These are phyloP conservation scores for Chloroclystis v-ata DNA, from an alignment of 2,888 invertebrate genomes.

Conservation along the genomic window DNA sequence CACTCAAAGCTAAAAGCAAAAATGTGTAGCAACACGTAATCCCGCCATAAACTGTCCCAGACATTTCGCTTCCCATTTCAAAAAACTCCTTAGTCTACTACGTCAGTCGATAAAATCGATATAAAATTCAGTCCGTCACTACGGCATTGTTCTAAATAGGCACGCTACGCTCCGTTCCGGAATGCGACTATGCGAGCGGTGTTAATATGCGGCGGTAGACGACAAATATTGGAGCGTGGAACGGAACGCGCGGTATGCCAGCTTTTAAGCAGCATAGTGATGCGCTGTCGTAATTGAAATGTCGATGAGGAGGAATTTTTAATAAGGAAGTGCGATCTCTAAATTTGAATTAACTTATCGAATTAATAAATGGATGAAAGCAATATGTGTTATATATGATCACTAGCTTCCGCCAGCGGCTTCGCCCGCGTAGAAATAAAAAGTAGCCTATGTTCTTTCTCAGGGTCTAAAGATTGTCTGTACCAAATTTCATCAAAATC, in stretches of 20 bases:
- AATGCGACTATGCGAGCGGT: constrained; percentile 34
- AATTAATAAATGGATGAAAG: too few species aligned
- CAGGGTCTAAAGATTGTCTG: too few species aligned
- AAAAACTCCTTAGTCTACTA: constrained; percentile 22
- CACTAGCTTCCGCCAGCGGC: too few species aligned
- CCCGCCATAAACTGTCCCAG: constrained; percentile 11
- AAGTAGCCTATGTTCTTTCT: too few species aligned
- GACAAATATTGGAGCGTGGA: constrained; percentile 52
- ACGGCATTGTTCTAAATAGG: constrained; percentile 35
- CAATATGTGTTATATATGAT: too few species aligned
- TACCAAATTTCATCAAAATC: too few species aligned
- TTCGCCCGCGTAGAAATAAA: too few species aligned
- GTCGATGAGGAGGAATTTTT: constrained; percentile 29
- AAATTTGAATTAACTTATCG: too few species aligned
- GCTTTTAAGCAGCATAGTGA: constrained; percentile 45
- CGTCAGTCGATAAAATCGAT: constrained; percentile 27
- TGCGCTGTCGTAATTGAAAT: constrained; percentile 38
- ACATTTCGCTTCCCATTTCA: constrained; percentile 21
- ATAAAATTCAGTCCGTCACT: constrained; percentile 30
- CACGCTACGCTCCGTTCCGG: constrained; percentile 26
- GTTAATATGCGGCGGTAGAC: constrained; percentile 46
- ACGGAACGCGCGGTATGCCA: constrained; percentile 53
- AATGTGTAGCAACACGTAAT: constrained; percentile 12
- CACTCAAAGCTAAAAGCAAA: constrained; percentile 7
- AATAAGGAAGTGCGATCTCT: constrained; percentile 11